Evolutionary conservation across 92 coral and sea anemone genomes (phyloP).

Genomic region (Phenganax subtilis): DNA sequence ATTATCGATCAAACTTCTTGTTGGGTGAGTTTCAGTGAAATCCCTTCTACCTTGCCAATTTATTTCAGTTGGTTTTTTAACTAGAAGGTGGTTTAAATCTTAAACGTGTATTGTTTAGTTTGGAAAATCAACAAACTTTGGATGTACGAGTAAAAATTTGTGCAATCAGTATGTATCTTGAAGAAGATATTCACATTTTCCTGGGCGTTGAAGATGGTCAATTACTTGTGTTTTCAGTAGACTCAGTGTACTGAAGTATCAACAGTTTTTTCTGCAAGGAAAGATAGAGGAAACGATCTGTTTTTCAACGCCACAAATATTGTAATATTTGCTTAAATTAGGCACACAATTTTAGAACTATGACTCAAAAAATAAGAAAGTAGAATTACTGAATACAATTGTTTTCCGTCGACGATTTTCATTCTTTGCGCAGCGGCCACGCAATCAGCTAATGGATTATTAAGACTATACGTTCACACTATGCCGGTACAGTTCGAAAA

Average conservation of each 20-base stretch:
- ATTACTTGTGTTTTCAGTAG: conserved; percentile 62
- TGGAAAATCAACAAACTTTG: conserved; percentile 62
- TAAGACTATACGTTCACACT: too few species aligned
- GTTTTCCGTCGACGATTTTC: too few species aligned
- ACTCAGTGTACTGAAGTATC: neutral
- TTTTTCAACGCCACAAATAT: too few species aligned
- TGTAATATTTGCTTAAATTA: too few species aligned
- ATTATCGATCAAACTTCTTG: conserved; percentile 62
- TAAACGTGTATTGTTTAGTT: conserved; percentile 41
- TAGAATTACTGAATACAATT: too few species aligned
- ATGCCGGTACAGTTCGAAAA: too few species aligned
- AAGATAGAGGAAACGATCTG: too few species aligned
- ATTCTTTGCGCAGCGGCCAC: too few species aligned
- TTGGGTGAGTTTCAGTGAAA: conserved; percentile 52
- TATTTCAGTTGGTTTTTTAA: neutral
- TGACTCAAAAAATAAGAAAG: too few species aligned
- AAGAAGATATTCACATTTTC: conserved; percentile 77
- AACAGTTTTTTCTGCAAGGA: too few species aligned
- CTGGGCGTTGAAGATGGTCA: conserved; percentile 80
- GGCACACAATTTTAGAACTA: too few species aligned
- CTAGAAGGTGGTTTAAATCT: neutral
- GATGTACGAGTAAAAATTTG: conserved; percentile 63
- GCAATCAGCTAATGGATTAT: too few species aligned
- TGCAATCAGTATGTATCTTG: conserved; percentile 62
- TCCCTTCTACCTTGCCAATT: neutral